Evolutionary conservation across 2,113 vertebrate species (phyloP), one percentile per base, ranked within the genome.

Genomic region (Pyxicephalus adspersus): DNA sequence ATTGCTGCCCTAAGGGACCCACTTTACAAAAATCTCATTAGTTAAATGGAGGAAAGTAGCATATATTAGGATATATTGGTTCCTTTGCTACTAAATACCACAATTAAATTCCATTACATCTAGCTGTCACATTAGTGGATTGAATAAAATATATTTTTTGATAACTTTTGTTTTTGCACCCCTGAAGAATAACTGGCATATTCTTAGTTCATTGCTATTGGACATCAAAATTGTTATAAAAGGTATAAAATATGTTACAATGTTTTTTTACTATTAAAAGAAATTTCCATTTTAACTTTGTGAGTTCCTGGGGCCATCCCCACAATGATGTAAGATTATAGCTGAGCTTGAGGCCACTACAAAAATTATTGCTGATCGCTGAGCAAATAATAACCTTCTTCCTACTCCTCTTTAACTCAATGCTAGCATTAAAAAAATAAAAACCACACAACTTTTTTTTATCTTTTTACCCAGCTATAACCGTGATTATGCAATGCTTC

Each of bases 11-110:
- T 50, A 28, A 66, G 61, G 71, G 80, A 75, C 28, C 57, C 71
- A 65, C 61, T 82, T 55, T 82, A 75, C 80, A 82, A 82, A 81
- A 82, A 75, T 82, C 70, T 82, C 52, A 75, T 82, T 82, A 82
- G 80, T 74, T 74, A 81, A 81, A 74, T 75, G 25, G 51, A 45
- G 57, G 29, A 58, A 50, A 64, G 51, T 57, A 64, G 66, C 78
- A 82, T 58, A 66, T 75, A 82, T 75, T 65, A 66, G 80, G 31
- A 58, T 74, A 58, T 82, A 82, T 45, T 65, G 29, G 61, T 82
- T 75, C 18, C 52, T 66, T 45, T 58, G 50, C 58, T 66, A 54
- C 80, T 82, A 70, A 80, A 71, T 80, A 80, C 68, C 55, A 71
- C 65, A 80, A 71, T 80, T 80, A 80, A 71, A 80, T 80, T 71